Base-by-base conservation (phyloP, 2,888 invertebrate genomes). In the Lasioglossum figueresi region DNA sequence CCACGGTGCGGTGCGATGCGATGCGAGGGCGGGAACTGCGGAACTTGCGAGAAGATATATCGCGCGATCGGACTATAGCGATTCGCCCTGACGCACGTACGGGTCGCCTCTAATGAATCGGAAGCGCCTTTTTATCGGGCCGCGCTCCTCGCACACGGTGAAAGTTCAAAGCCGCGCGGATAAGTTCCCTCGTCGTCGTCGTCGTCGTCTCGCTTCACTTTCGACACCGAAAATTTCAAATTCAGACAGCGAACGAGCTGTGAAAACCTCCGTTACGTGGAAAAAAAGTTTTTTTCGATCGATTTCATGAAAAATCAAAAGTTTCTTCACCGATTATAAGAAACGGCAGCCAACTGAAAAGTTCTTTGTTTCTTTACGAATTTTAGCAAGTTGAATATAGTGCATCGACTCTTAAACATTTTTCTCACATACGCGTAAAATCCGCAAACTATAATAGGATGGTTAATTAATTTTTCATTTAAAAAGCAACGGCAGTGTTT, bases 151-250 rank as follows among this genome's bases (percentile, higher is more conserved):
- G 27, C 73, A 52, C 70, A 59, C 68, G 76, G 84, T 40, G 83
- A 84, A 84, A 82, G 84, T 79, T 84, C 78, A 73, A 76, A 84
- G 71, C 48, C 63, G 10, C 31, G 71, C 16, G 48, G n/a, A 63
- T 16, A 48, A 31, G 52, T 45, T 79, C 52, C 66, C 40, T 1
- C 48, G 40, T 31, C 48, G 63, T 16, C 52, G 72, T 8, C 52
- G n/a, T 2, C 10, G 23, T 31, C 48, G 43, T 40, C 6, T 40
- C 40, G 40, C 40, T 77, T 77, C 63, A n/a, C 74, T 82, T 82
- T 84, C 82, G 74, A 71, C 23, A 10, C n/a, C n/a, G 37, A 16
- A 48, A 56, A 43, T n/a, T 68, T 43, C 12, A 10, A 16, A 40
- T 75, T 80, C 37, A 23, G 5, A 6, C 23, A 37, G 16, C 45